phyloP scores from a whole-genome alignment of 2,113 vertebrate genomes.

The Neofelis nebulosa region DNA sequence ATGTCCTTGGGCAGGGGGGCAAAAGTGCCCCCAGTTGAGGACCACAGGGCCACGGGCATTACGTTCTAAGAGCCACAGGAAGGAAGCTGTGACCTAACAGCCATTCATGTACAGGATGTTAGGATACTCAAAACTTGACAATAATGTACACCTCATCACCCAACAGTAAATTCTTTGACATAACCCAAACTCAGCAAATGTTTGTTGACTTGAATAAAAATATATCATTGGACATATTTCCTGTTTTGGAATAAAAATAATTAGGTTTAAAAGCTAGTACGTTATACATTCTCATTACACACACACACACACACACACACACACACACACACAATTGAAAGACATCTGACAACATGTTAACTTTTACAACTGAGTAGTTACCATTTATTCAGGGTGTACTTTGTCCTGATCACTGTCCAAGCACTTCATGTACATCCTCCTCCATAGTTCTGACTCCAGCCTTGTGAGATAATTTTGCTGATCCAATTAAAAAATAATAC shows the following conservation, averaged over 20 bases:
- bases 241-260: constrained; percentile 26
- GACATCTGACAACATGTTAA: not conserved
- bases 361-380: not conserved
- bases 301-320: not conserved
- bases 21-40: not conserved
- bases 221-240: not conserved
- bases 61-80: constrained; percentile 1
- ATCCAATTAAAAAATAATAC: not conserved
- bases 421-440: not conserved
- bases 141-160: not conserved
- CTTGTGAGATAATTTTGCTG: not conserved
- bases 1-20: not conserved
- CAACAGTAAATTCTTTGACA: not conserved
- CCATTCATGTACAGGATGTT: not conserved
- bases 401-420: not conserved
- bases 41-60: not conserved
- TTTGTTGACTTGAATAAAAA: constrained; percentile 46
- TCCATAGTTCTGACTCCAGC: not conserved
- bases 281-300: not conserved
- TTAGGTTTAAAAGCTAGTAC: not conserved
- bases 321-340: not conserved
- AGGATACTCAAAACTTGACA: not conserved
- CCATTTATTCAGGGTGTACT: not conserved
- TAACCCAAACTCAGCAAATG: constrained; percentile 42
- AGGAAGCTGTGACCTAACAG: not conserved